Evolutionary conservation across 2,797 vertebrate species (phyloP).

Genomic region (Semaprochilodus insignis): DNA sequence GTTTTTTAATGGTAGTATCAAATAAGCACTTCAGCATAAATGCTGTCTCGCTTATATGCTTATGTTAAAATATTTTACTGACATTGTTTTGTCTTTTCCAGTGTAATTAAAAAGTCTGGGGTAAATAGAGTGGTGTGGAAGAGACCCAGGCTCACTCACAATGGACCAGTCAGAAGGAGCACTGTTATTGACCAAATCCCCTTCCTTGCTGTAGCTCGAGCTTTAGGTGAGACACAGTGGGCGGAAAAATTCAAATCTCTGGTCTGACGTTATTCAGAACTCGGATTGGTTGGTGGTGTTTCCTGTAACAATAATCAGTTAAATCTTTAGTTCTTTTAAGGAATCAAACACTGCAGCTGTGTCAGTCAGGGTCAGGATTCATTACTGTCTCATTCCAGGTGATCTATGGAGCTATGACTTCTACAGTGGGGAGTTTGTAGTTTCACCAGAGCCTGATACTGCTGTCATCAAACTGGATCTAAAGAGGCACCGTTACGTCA

Average conservation of each 20-base stretch:
- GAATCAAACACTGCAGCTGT: neutral
- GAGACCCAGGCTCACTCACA: constrained; percentile 91
- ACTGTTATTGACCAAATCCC: constrained; percentile 97
- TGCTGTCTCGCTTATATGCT: too few species aligned
- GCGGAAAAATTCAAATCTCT: neutral
- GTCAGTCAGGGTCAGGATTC: neutral
- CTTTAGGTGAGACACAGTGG: constrained; percentile 84
- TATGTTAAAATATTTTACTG: neutral
- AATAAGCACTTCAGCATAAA: neutral
- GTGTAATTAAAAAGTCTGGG: constrained; percentile 97
- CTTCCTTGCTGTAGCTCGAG: constrained; percentile 94
- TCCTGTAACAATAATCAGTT: too few species aligned
- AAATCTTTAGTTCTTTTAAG: neutral
- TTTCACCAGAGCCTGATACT: constrained; percentile 96
- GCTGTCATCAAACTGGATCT: constrained; percentile 94
- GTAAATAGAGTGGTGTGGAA: constrained; percentile 98
- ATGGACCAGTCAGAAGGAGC: constrained; percentile 93
- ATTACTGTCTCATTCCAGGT: constrained; percentile 73
- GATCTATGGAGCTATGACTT: constrained; percentile 99
- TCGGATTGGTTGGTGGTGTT: neutral
- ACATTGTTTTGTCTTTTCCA: constrained; percentile 61
- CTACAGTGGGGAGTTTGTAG: constrained; percentile 98
- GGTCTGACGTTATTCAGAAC: neutral
- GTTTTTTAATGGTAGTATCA: neutral
- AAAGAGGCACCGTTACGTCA: constrained; percentile 91